These are phyloP conservation scores for Ploceus nigricollis DNA, from an alignment of 2,113 vertebrate species.

Conservation along the genomic window DNA sequence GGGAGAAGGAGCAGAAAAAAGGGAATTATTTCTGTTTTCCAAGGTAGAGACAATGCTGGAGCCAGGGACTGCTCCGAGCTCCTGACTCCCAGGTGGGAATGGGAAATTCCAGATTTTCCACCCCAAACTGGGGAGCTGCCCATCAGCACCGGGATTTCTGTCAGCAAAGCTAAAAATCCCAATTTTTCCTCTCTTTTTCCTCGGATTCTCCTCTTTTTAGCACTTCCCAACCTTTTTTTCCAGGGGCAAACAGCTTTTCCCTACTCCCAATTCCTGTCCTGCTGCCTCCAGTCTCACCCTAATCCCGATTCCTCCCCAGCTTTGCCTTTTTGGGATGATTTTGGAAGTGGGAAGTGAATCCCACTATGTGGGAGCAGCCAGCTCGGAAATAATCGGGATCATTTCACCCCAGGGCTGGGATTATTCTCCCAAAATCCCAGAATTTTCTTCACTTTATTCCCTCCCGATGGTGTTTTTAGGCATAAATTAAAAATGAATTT, in stretches of 20 bases:
- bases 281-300: neutral
- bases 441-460: neutral
- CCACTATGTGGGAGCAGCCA: neutral
- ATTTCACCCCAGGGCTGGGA: neutral
- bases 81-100: fast-evolving
- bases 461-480: neutral
- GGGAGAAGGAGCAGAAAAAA: neutral
- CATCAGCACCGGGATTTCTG: fast-evolving
- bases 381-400: neutral
- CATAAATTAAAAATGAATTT: neutral
- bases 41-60: neutral
- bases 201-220: neutral
- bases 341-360: neutral
- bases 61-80: neutral
- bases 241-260: neutral
- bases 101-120: neutral
- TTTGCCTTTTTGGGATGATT: neutral
- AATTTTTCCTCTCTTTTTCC: neutral
- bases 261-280: neutral
- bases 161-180: neutral
- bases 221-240: neutral
- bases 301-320: neutral
- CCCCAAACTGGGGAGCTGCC: neutral
- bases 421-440: neutral
- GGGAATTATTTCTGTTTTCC: neutral